Conservation (phyloP, 2,888 invertebrate species). For the Synergus gifuensis region DNA sequence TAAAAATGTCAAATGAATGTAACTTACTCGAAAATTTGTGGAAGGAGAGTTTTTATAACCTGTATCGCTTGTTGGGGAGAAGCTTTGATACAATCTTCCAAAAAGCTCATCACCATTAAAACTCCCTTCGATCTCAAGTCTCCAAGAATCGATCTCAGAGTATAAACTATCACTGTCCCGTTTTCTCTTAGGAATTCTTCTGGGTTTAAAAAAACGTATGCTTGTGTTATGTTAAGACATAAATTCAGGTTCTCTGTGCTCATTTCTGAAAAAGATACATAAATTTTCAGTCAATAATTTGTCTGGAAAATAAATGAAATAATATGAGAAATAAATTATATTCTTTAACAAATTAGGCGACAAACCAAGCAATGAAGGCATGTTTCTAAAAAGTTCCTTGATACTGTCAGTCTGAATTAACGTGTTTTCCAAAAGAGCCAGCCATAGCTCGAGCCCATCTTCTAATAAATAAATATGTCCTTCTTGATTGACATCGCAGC, state of each 20-base stretch:
- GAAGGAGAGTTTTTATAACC: constrained; percentile 83
- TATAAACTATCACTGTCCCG: constrained; percentile 84
- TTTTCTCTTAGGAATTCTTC: constrained; percentile 87
- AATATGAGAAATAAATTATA: constrained; percentile 30
- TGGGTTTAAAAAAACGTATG: constrained; percentile 89
- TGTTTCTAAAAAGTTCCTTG: constrained; percentile 86
- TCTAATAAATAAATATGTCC: constrained; percentile 94
- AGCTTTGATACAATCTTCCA: constrained; percentile 88
- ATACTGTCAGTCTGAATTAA: constrained; percentile 82
- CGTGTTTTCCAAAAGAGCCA: constrained; percentile 89
- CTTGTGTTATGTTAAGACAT: constrained; percentile 89
- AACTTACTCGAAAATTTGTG: constrained; percentile 81
- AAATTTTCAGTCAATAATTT: constrained; percentile 21
- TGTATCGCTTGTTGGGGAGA: constrained; percentile 86
- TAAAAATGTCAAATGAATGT: background rate
- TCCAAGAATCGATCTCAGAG: constrained; percentile 85
- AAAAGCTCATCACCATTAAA: constrained; percentile 85
- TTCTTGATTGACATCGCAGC: constrained; percentile 88
- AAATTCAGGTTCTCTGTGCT: constrained; percentile 90
- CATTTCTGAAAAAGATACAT: constrained; percentile 81
- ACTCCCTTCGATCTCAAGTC: constrained; percentile 89
- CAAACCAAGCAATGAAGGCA: constrained; percentile 86
- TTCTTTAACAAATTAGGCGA: background rate
- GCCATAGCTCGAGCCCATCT: constrained; percentile 95
- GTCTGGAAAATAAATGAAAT: constrained; percentile 31